A percentile compares a stretch with the other conserved stretches of the same genome.
Evolutionary conservation across 1,140 invertebrate genomes (phyloP).

Genomic region (Drosophila miranda): DNA sequence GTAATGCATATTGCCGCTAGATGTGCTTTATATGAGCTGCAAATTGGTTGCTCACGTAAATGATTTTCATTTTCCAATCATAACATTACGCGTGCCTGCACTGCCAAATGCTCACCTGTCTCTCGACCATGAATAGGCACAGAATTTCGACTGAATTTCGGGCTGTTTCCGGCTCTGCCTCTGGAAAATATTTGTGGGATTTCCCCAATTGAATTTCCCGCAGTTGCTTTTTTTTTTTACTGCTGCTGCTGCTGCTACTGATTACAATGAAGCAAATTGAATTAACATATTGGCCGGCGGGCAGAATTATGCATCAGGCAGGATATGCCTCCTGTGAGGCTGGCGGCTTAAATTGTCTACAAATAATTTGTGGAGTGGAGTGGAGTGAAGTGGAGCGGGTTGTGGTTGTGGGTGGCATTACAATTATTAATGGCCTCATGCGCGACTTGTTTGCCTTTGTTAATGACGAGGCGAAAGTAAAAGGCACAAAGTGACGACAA

Average conservation of each 20-base stretch:
- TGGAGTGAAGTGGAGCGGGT: too few relatives aligned
- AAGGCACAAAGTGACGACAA: constrained; percentile 61
- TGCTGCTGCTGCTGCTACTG: constrained; percentile 29
- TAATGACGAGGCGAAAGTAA: constrained; percentile 59
- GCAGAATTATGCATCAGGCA: constrained; percentile 35
- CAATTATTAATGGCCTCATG: constrained; percentile 70
- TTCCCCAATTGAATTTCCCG: constrained; percentile 24
- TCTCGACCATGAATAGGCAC: too few relatives aligned
- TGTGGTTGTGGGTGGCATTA: constrained; percentile 22
- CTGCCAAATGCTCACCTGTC: constrained; percentile 60
- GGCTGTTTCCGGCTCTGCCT: not conserved
- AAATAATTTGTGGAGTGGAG: constrained; percentile 40
- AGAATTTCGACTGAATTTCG: constrained; percentile 5
- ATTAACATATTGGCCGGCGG: constrained; percentile 70
- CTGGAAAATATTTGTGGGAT: constrained; percentile 37
- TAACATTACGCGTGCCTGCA: constrained; percentile 72
- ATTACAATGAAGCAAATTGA: constrained; percentile 70
- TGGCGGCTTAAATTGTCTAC: constrained; percentile 56
- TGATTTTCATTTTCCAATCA: constrained; percentile 81
- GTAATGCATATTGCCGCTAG: constrained; percentile 60
- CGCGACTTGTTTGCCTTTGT: constrained; percentile 69
- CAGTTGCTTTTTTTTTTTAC: not conserved
- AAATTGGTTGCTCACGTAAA: constrained; percentile 75
- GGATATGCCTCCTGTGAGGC: constrained; percentile 4
- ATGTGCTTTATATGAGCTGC: constrained; percentile 73